phyloP scores from a whole-genome alignment of 2,113 vertebrate genomes.

The Cololabis saira region DNA sequence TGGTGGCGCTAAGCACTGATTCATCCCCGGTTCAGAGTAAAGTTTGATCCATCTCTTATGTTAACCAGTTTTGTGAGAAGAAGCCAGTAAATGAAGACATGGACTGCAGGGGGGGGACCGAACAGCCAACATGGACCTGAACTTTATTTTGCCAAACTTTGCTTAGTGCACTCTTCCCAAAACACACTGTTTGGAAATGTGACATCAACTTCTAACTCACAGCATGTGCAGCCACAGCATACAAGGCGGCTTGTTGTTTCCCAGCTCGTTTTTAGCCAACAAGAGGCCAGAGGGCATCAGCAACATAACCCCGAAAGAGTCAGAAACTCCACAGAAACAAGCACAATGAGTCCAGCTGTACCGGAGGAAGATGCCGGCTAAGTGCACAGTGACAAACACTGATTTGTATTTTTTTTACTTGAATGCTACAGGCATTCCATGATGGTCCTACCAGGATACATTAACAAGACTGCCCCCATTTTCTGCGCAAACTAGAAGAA shows the following conservation, averaged over 20 bases:
- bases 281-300: constrained; percentile 44
- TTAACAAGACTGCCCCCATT: constrained; percentile 60
- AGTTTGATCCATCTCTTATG: not conserved
- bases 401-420: constrained; percentile 50
- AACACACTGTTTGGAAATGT: constrained; percentile 34
- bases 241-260: constrained; percentile 65
- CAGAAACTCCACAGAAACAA: constrained; percentile 28
- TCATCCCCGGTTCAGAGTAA: not conserved
- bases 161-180: constrained; percentile 22
- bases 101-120: not conserved
- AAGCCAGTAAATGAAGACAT: not conserved
- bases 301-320: constrained; percentile 36
- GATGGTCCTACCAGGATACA: constrained; percentile 59
- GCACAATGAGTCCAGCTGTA: constrained; percentile 56
- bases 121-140: not conserved
- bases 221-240: constrained; percentile 39
- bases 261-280: constrained; percentile 27
- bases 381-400: constrained; percentile 43
- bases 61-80: not conserved
- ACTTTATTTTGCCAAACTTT: constrained; percentile 20
- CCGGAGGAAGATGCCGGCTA: constrained; percentile 14
- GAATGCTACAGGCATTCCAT: constrained; percentile 60
- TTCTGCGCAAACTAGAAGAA: constrained; percentile 56
- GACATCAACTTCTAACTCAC: constrained; percentile 32
- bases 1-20: not conserved